Evolutionary conservation across 2,888 invertebrate species (phyloP), one percentile per base, ranked within the genome.

Genomic region (Agrochola macilenta): DNA sequence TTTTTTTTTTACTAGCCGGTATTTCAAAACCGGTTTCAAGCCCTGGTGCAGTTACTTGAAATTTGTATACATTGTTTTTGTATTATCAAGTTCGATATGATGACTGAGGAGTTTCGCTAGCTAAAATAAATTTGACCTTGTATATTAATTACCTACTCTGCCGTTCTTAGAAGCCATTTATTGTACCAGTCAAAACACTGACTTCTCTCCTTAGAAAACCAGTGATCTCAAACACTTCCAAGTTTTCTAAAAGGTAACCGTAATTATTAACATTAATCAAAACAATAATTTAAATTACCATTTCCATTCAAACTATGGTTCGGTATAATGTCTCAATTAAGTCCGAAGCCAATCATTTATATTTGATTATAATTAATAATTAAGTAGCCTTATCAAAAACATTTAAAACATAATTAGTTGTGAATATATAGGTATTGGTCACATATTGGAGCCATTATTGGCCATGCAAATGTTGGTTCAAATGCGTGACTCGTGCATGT

Each of bases 151-250:
- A 72, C 57, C 0, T 63, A 30, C 30, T 49, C 49, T 52, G 12
- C 20, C 1, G 14, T 79, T 72, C 12, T 35, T 26, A 57, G 57
- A 52, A 73, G 30, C 57, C 30, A 64, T 72, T 72, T 57, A 4
- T 49, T 23, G 49, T 7, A 57, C 30, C 57, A 52, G 7, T 8
- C 49, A 57, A 49, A 26, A n/a, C 0, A 52, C 26, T 35, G 35
- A 35, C 14, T 80, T 64, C 1, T 35, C 17, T 23, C 64, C 52
- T 80, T 46, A 74, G 52, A 5, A 52, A 26, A 52, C 23, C 26
- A 80, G 80, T 78, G 73, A 78, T 78, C 69, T 78, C 77, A 78
- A 68, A 72, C n/a, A 64, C 80, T 73, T 78, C 49, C n/a, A 43
- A 64, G 49, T 80, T 72, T 79, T 26, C 43, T 30, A 57, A 79